These are phyloP conservation scores for Vespertilio murinus DNA, from an alignment of 2,797 vertebrate genomes.

Conservation along the genomic window DNA sequence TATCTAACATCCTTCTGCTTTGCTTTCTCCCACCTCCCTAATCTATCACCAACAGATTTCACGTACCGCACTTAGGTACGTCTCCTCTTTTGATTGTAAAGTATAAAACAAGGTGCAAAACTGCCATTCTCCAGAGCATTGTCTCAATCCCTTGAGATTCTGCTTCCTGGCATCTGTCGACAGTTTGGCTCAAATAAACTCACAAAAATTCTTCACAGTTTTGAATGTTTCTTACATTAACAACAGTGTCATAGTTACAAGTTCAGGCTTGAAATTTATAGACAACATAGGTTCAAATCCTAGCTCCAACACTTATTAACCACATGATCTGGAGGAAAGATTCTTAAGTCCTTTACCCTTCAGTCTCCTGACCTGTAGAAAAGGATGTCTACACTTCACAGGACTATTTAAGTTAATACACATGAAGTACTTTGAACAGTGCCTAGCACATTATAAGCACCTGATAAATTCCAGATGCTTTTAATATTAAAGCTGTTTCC, in stretches of 20 bases:
- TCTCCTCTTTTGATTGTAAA: too few species aligned
- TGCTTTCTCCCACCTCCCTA: too few species aligned
- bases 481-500: slow-evolving; percentile 43
- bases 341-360: background rate
- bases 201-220: too few species aligned
- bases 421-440: background rate
- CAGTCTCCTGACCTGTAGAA: background rate
- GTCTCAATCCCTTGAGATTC: too few species aligned
- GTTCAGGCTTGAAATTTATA: background rate
- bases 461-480: slow-evolving; percentile 22
- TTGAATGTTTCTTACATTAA: background rate
- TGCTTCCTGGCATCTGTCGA: too few species aligned
- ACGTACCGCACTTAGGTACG: too few species aligned
- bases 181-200: too few species aligned
- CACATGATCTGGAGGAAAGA: background rate
- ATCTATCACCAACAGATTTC: too few species aligned
- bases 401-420: background rate
- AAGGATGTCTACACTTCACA: background rate
- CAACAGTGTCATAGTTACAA: background rate
- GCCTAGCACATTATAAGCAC: background rate
- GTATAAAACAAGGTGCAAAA: too few species aligned
- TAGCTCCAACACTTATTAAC: background rate
- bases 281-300: background rate
- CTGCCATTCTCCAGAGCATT: too few species aligned
- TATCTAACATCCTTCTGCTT: too few species aligned